Conservation (phyloP, 2,113 vertebrate genomes). For the Oncorhynchus tshawytscha region DNA sequence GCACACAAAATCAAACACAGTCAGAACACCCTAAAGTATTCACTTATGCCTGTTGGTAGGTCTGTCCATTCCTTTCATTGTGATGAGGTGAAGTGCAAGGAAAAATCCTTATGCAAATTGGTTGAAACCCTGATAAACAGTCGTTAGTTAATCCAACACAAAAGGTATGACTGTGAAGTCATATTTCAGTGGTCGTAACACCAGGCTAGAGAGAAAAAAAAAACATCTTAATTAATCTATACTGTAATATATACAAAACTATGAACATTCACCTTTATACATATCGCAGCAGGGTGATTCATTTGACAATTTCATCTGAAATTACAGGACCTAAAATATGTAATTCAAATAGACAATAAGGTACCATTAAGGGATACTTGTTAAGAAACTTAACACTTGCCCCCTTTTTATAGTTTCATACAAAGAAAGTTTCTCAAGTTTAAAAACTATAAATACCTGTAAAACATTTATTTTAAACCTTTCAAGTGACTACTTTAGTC, state of each 20-base stretch:
- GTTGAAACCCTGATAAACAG: neutral
- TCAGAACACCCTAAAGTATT: slow-evolving; percentile 45
- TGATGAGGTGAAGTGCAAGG: slow-evolving; percentile 44
- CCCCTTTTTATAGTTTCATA: slow-evolving; percentile 21
- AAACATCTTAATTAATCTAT: neutral
- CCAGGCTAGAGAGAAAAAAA: neutral
- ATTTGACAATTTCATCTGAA: slow-evolving; percentile 35
- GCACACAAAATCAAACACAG: slow-evolving; percentile 54
- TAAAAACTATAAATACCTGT: slow-evolving; percentile 65
- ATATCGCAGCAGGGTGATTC: neutral
- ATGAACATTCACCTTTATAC: slow-evolving; percentile 53
- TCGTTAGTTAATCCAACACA: neutral
- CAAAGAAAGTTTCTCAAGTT: slow-evolving; percentile 55
- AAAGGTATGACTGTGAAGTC: neutral
- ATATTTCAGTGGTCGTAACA: neutral
- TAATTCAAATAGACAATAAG: slow-evolving; percentile 55
- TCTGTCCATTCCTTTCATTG: slow-evolving; percentile 7
- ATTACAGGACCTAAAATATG: slow-evolving; percentile 63
- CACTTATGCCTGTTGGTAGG: slow-evolving; percentile 50
- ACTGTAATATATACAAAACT: slow-evolving; percentile 42
- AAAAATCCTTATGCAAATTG: slow-evolving; percentile 38
- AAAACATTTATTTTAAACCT: slow-evolving; percentile 47
- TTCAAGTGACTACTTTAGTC: slow-evolving; percentile 34
- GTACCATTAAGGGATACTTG: slow-evolving; percentile 49
- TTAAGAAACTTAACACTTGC: slow-evolving; percentile 34